Evolutionary conservation across 2,888 invertebrate species (phyloP).

Genomic region (Stenolophus ochropezus): DNA sequence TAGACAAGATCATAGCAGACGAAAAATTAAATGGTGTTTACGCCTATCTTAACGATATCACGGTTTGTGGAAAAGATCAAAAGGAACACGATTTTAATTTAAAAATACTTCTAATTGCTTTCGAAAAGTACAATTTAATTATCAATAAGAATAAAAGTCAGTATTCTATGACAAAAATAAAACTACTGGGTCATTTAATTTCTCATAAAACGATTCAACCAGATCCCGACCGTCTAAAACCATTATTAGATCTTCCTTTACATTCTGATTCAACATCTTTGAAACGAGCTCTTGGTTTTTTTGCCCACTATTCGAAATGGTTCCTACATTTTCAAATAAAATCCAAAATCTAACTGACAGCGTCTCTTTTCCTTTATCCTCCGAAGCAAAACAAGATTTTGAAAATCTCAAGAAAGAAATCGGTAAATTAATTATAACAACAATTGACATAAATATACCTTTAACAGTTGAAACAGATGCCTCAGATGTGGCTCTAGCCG

Average conservation of each 20-base stretch:
- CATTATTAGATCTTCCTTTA: not conserved
- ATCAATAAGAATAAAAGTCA: conserved; percentile 2
- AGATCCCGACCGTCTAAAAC: not conserved
- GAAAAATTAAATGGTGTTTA: conserved; percentile 54
- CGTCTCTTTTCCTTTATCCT: not conserved
- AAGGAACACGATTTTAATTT: conserved; percentile 59
- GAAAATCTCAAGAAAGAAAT: not conserved
- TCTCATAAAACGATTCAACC: not conserved
- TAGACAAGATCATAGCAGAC: conserved; percentile 41
- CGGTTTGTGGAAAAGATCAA: conserved; percentile 59
- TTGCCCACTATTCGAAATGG: conserved; percentile 21
- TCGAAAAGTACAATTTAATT: not conserved
- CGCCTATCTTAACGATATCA: conserved; percentile 57
- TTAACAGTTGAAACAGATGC: conserved; percentile 22
- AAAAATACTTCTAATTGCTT: not conserved
- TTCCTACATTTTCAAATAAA: not conserved
- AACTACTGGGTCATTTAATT: not conserved
- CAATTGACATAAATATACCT: not conserved
- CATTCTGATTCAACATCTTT: not conserved
- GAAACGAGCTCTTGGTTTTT: not conserved
- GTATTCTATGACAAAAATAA: not conserved
- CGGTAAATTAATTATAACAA: not conserved
- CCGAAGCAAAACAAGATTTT: not conserved
- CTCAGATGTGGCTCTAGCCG: not conserved
- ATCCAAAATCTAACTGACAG: not conserved